Percentiles rank a stretch among this genome's conserved stretches.
Conservation (phyloP, 2,113 vertebrate genomes). For the Tringa solitaria region DNA sequence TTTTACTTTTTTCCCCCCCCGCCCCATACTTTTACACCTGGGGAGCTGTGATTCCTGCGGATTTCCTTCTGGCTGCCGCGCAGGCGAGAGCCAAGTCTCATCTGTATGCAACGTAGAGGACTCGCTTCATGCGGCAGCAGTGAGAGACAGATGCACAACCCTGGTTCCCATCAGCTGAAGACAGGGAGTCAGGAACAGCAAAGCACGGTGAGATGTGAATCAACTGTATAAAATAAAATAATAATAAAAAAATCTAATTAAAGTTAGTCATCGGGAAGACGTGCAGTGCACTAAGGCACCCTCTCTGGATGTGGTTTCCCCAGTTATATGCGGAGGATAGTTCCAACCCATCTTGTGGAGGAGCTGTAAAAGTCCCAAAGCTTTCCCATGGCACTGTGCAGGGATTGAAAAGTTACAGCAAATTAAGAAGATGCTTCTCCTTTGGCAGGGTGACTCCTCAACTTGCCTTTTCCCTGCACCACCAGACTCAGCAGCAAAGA, state of each 20-base stretch:
- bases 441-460: neutral
- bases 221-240: neutral
- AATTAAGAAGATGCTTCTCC: neutral
- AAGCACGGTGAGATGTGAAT: neutral
- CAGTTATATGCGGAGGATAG: neutral
- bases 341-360: neutral
- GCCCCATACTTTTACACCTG: neutral
- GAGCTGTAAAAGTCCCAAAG: neutral
- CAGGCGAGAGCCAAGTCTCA: neutral
- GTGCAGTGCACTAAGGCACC: fast-evolving
- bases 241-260: neutral
- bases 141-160: neutral
- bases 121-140: neutral
- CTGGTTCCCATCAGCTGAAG: neutral
- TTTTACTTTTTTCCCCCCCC: neutral
- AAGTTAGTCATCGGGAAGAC: neutral
- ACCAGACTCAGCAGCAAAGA: neutral
- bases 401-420: neutral
- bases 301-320: neutral
- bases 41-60: neutral
- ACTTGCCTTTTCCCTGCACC: neutral
- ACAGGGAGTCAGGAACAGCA: neutral
- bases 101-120: neutral
- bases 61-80: neutral
- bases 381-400: neutral